Percentiles rank a stretch among this genome's conserved stretches.
These are phyloP conservation scores for Micromys minutus DNA, from an alignment of 2,113 vertebrate genomes.

Conservation along the genomic window DNA sequence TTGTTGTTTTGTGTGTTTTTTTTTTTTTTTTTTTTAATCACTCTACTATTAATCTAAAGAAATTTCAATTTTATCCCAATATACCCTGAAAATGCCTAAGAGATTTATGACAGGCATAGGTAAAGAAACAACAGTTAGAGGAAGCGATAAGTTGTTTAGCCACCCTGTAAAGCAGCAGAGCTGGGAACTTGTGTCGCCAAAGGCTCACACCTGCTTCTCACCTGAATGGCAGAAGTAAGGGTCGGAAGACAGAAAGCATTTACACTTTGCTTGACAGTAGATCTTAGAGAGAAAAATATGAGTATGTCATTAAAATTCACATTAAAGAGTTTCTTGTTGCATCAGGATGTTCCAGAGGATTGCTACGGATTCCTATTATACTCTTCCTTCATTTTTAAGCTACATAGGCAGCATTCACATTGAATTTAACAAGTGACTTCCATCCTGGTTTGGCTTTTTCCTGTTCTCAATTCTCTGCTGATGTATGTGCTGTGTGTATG, in stretches of 20 bases:
- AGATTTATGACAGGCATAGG: not conserved
- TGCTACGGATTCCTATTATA: not conserved
- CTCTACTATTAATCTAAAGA: conserved; percentile 30
- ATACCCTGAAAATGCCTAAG: conserved; percentile 4
- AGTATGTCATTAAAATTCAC: conserved; percentile 27
- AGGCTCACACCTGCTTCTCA: not conserved
- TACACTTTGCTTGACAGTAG: not conserved
- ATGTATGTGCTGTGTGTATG: not conserved
- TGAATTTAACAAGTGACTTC: not conserved
- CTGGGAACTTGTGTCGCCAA: not conserved
- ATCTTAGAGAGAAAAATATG: conserved; percentile 31
- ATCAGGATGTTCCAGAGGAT: not conserved
- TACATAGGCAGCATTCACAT: not conserved
- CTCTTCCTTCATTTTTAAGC: conserved; percentile 22
- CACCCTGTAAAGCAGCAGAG: not conserved
- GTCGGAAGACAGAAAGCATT: not conserved
- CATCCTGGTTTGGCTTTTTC: not conserved
- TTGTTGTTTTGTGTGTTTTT: not conserved
- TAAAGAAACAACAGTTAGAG: conserved; percentile 27
- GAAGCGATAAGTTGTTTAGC: not conserved
- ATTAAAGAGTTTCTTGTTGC: not conserved
- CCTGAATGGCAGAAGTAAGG: not conserved
- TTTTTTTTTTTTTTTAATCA: no score
- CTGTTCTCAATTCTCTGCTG: conserved; percentile 20
- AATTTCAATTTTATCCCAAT: conserved; percentile 42